A percentile compares a stretch with the other conserved stretches of the same genome.
Evolutionary conservation across 2,113 vertebrate genomes (phyloP).

Genomic region (human): GRCh38 chr7:133742001-133742500

Average conservation of each 20-base stretch:
- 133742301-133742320: not conserved
- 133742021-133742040: not conserved
- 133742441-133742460: not conserved
- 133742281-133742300: not conserved
- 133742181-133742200: not conserved
- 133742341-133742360: not conserved
- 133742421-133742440: not conserved
- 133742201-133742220: not conserved
- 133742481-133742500: not conserved
- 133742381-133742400: not conserved
- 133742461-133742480: not conserved
- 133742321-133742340: conserved; percentile 25
- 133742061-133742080: not conserved
- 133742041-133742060: not conserved
- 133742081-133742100: rapidly evolving
- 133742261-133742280: not conserved
- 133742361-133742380: not conserved
- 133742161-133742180: not conserved
- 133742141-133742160: not conserved
- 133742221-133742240: not conserved
- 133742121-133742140: not conserved
- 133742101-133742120: not conserved
- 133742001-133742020: not conserved
- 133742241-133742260: not conserved
- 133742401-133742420: not conserved